phyloP scores from a whole-genome alignment of 2,113 vertebrate species.

The Naja naja region DNA sequence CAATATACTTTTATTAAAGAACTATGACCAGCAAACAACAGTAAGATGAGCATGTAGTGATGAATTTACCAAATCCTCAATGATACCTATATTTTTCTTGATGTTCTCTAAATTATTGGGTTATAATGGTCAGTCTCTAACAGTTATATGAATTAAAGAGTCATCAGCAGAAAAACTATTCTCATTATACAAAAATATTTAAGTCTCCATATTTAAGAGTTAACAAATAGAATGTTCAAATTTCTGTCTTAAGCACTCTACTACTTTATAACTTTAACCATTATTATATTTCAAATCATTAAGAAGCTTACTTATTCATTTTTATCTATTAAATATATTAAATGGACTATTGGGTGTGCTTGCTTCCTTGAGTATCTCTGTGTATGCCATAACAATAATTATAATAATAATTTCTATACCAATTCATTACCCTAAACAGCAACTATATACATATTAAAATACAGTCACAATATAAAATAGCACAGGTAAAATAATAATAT shows the following conservation, averaged over 20 bases:
- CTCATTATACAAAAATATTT: background rate
- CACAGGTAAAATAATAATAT: background rate
- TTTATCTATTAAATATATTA: background rate
- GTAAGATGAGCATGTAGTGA: background rate
- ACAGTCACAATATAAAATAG: background rate
- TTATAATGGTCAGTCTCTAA: background rate
- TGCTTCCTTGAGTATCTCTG: background rate
- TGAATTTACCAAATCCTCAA: background rate
- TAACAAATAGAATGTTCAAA: background rate
- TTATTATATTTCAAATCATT: background rate
- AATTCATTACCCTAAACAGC: background rate
- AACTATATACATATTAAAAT: background rate
- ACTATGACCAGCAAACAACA: background rate
- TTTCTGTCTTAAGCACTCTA: background rate
- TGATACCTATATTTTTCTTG: background rate
- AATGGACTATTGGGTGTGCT: background rate
- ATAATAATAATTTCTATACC: background rate
- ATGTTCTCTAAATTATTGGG: background rate
- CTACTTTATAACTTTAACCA: background rate
- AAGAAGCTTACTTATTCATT: background rate
- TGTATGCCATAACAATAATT: background rate
- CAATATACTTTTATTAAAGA: background rate
- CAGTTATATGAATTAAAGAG: background rate
- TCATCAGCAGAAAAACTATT: background rate
- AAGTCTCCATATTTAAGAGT: background rate